A percentile compares a stretch with the other conserved stretches of the same genome.
Conservation (phyloP, 1,140 invertebrate genomes). For the Atta cephalotes region DNA sequence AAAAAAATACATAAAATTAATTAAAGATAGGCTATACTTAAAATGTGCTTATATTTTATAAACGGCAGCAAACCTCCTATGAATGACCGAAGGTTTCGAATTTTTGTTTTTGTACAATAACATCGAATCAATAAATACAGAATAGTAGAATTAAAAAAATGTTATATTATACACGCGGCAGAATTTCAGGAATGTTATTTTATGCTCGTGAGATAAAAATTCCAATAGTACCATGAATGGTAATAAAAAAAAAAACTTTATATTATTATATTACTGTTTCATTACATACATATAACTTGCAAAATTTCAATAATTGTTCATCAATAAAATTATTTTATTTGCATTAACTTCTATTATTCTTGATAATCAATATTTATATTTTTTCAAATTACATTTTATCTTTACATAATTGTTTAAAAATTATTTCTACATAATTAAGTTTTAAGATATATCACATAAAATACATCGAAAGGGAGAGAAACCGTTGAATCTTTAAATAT, state of each 20-base stretch:
- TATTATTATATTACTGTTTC: conserved; percentile 7
- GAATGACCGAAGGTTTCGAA: neutral
- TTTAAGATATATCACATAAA: neutral
- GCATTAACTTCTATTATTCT: neutral
- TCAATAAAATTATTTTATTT: neutral
- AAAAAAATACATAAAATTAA: conserved; percentile 17
- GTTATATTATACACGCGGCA: neutral
- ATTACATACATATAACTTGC: neutral
- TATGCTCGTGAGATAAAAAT: neutral
- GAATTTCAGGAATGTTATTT: conserved; percentile 27
- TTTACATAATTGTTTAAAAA: neutral
- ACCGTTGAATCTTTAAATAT: neutral
- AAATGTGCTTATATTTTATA: neutral
- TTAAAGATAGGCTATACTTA: conserved; percentile 11
- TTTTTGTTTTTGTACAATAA: neutral
- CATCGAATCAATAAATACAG: conserved; percentile 15
- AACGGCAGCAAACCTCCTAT: neutral
- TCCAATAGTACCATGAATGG: conserved; percentile 2
- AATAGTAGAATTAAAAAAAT: neutral
- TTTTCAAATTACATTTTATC: neutral
- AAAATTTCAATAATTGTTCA: conserved; percentile 17
- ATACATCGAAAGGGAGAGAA: neutral
- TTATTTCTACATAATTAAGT: neutral
- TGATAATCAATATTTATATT: neutral
- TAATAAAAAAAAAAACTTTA: conserved; percentile 9